Percentiles rank a stretch among this genome's conserved stretches.
These are phyloP conservation scores for Macaria liturata DNA, from an alignment of 2,888 invertebrate species.

Conservation along the genomic window DNA sequence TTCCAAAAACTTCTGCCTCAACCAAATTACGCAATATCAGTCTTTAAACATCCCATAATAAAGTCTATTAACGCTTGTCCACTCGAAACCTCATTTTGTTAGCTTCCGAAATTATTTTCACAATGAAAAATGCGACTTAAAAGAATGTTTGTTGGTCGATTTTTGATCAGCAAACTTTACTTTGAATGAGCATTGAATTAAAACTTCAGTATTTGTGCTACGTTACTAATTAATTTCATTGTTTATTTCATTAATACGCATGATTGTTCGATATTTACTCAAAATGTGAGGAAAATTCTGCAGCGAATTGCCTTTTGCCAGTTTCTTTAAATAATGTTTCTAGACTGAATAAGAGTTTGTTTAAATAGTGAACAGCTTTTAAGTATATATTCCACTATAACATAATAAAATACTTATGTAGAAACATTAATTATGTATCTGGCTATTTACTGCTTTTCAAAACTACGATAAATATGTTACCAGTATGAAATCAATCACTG, in stretches of 20 bases:
- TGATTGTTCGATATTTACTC: slow-evolving; percentile 69
- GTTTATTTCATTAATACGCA: slow-evolving; percentile 69
- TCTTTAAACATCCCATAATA: slow-evolving; percentile 48
- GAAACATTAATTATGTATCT: too few species aligned
- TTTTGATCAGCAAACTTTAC: slow-evolving; percentile 57
- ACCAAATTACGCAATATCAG: slow-evolving; percentile 54
- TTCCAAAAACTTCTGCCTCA: slow-evolving; percentile 71
- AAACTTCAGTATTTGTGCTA: slow-evolving; percentile 77
- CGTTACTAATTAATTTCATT: slow-evolving; percentile 79
- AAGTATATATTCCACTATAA: too few species aligned
- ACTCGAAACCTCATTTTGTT: slow-evolving; percentile 65
- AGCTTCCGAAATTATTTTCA: slow-evolving; percentile 71
- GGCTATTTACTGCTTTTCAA: too few species aligned
- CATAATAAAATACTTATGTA: too few species aligned
- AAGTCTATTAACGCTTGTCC: slow-evolving; percentile 57
- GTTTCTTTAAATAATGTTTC: too few species aligned
- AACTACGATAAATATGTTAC: too few species aligned
- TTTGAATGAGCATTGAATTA: slow-evolving; percentile 77
- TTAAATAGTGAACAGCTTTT: too few species aligned
- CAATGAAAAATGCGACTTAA: slow-evolving; percentile 72
- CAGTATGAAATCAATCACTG: too few species aligned
- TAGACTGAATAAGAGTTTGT: too few species aligned
- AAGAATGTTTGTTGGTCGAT: slow-evolving; percentile 60
- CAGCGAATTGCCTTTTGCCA: too few species aligned
- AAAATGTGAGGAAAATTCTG: slow-evolving; percentile 40